Evolutionary conservation across 1,140 invertebrate species (phyloP).

Genomic region (Bursaphelenchus mucronatus): DNA sequence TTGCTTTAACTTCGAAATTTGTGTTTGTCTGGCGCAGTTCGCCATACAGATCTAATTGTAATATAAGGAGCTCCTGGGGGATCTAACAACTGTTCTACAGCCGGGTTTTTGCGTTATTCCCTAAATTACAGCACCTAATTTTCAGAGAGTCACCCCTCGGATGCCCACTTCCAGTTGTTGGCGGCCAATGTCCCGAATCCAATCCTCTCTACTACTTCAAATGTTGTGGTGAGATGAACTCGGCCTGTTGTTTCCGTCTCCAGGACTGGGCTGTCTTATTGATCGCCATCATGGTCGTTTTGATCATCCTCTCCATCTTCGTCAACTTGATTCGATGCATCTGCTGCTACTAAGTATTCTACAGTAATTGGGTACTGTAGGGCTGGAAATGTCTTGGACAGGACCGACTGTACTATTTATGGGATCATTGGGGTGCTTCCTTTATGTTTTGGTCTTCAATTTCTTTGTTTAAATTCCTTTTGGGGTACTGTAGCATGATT

Average conservation of each 20-base stretch:
- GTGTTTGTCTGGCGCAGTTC: no score
- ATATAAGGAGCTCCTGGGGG: no score
- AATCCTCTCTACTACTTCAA: conserved; percentile 41
- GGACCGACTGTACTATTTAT: no score
- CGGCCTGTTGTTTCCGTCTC: conserved; percentile 36
- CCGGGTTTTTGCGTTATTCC: no score
- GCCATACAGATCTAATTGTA: no score
- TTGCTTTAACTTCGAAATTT: no score
- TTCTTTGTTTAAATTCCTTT: no score
- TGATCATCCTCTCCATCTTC: conserved; percentile 39
- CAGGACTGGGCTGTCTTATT: conserved; percentile 42
- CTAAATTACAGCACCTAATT: background rate
- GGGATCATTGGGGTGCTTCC: no score
- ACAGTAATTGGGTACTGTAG: background rate
- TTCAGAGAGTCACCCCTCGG: conserved; percentile 16
- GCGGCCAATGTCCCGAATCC: conserved; percentile 35
- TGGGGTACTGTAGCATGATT: no score
- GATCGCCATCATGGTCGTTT: conserved; percentile 28
- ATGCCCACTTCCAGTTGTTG: conserved; percentile 41
- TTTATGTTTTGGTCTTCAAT: no score
- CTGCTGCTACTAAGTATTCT: conserved; percentile 31
- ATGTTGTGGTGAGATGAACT: conserved; percentile 42
- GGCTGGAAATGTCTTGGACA: no score
- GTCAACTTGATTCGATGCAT: conserved; percentile 41
- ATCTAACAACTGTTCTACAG: no score